A percentile compares a stretch with the other conserved stretches of the same genome.
These are phyloP conservation scores for Mormyrus hasselquistii DNA, from an alignment of 2,797 vertebrate genomes.

Conservation along the genomic window DNA sequence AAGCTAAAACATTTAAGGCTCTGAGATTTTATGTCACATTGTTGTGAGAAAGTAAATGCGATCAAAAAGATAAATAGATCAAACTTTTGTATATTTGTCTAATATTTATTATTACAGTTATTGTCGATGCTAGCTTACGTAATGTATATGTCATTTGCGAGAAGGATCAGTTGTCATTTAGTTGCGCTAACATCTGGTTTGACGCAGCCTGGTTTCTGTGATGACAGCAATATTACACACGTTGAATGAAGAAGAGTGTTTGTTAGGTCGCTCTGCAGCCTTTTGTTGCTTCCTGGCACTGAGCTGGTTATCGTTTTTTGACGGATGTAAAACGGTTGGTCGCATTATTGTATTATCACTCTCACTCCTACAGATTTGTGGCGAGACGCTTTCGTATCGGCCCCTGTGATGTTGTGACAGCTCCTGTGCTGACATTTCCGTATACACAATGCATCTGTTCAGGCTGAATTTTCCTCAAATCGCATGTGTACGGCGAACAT, in stretches of 20 bases:
- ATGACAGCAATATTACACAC: background rate
- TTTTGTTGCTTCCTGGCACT: background rate
- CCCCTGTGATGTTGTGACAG: background rate
- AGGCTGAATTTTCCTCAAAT: background rate
- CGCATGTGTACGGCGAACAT: background rate
- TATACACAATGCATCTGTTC: background rate
- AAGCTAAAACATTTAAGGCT: background rate
- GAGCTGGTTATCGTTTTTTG: background rate
- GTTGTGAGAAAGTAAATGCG: background rate
- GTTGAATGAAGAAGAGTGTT: background rate
- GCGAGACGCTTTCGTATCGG: background rate
- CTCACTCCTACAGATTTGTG: background rate
- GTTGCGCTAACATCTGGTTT: background rate
- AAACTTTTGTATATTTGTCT: background rate
- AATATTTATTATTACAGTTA: background rate
- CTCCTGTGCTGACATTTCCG: background rate
- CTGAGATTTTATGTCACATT: background rate
- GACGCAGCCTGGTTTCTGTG: background rate
- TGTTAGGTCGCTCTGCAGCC: background rate
- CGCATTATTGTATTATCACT: background rate
- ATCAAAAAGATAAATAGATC: background rate
- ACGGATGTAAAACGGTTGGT: background rate
- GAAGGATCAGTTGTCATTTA: background rate
- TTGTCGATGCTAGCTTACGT: background rate
- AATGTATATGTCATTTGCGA: background rate